Conservation (phyloP, 2,797 vertebrate genomes). For the Xyrichtys novacula region DNA sequence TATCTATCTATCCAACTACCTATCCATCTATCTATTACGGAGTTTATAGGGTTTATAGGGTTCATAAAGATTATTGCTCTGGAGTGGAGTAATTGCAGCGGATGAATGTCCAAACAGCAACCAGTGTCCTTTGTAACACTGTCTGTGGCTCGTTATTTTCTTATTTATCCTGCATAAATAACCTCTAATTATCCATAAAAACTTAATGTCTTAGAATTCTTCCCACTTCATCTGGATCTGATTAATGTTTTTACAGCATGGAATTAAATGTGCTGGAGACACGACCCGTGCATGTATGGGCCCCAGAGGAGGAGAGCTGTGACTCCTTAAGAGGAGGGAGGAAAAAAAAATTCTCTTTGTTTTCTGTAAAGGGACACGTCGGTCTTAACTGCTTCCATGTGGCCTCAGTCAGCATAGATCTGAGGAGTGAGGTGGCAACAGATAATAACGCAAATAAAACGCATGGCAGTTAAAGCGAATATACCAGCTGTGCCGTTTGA, state of each 20-base stretch:
- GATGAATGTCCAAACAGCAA: constrained; percentile 61
- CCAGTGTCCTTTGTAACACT: constrained; percentile 60
- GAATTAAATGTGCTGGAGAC: constrained; percentile 84
- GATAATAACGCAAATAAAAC: constrained; percentile 82
- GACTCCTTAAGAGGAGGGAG: constrained; percentile 61
- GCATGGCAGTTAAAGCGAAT: constrained; percentile 73
- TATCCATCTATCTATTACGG: constrained; percentile 30
- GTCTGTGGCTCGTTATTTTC: constrained; percentile 78
- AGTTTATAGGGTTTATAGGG: constrained; percentile 40
- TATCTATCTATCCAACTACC: constrained; percentile 27
- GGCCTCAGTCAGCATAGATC: constrained; percentile 73
- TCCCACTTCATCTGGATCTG: constrained; percentile 84
- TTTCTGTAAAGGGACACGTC: constrained; percentile 77
- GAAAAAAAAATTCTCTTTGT: constrained; percentile 58
- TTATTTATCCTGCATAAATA: constrained; percentile 85
- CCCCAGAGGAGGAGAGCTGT: constrained; percentile 69
- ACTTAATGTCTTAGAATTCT: constrained; percentile 78
- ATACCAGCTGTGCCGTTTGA: constrained; percentile 75
- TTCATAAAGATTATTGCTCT: constrained; percentile 52
- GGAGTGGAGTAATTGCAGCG: constrained; percentile 45
- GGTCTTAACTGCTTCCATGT: constrained; percentile 80
- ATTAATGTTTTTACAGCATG: constrained; percentile 86
- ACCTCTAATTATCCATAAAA: constrained; percentile 87
- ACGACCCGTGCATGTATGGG: constrained; percentile 71
- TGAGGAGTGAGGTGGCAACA: constrained; percentile 79